Percentiles rank a stretch among this genome's conserved stretches.
These are phyloP conservation scores for Cyanistes caeruleus DNA, from an alignment of 2,113 vertebrate species.

Conservation along the genomic window DNA sequence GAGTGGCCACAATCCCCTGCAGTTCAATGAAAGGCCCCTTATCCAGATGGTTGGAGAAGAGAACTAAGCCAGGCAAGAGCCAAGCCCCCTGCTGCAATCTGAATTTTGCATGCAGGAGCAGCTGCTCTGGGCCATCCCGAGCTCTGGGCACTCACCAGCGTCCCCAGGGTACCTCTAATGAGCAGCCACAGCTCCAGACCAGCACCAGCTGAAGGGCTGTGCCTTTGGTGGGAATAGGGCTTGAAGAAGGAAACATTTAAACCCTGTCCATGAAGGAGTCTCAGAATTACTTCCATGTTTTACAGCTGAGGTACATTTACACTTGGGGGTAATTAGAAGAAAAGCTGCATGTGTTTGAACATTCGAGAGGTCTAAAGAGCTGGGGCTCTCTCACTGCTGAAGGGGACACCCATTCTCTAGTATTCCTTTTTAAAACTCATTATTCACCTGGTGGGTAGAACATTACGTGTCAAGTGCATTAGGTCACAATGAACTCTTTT, in stretches of 20 bases:
- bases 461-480: fast-evolving
- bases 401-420: neutral
- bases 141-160: neutral
- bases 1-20: neutral
- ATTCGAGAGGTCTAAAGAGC: neutral
- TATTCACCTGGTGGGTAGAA: neutral
- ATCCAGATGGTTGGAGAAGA: neutral
- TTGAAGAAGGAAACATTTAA: neutral
- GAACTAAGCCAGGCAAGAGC: neutral
- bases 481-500: neutral
- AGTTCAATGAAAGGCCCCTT: neutral
- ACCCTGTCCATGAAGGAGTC: neutral
- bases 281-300: neutral
- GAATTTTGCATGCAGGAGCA: neutral
- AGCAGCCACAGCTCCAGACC: neutral
- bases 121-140: neutral
- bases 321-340: neutral
- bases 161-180: neutral
- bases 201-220: neutral
- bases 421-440: neutral
- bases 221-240: neutral
- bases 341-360: neutral
- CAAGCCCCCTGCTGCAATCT: neutral
- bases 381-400: neutral
- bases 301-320: neutral